Base-by-base conservation (phyloP, 2,888 invertebrate genomes). In the Thecophora atra region DNA sequence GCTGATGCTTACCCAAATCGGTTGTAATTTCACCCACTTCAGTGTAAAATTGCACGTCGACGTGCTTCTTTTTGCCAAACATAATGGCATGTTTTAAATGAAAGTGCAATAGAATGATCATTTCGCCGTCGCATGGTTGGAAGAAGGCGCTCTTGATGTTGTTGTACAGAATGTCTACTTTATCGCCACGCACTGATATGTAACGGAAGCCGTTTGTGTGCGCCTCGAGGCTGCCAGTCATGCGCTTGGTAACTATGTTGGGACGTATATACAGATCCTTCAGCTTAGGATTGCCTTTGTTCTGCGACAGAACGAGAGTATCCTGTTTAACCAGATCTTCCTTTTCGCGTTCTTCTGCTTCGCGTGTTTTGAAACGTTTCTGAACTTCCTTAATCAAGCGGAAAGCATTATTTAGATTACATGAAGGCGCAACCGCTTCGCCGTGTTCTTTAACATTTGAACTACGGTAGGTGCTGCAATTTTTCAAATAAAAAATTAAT, bases 11-110 rank as follows among this genome's bases (percentile, higher is more conserved):
- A 60, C 99, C 99, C 80, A 99, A 89, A 89, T 99, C 99, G 0
- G 99, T 99, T 0, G 99, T 99, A 73, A 99, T 98, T 88, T 99
- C 99, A 81, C 99, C 99, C 70, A 99, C 99, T 88, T 99, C 99
- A 0, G 99, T 99, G 86, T 99, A 99, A 88, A 99, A 99, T 86
- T 99, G 99, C 6, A 99, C 98, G 88, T 99, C 99, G 0, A 96
- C 92, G 81, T 99, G 99, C 83, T 99, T 99, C 90, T 99, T 99
- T 88, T 98, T 98, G 79, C 99, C 99, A 89, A 99, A 99, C 95
- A 99, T 95, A 76, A 99, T 99, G 37, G 99, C 98, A 85, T 99
- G 97, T 90, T 97, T 98, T 74, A 99, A 89, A 88, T 99, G 98
- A 87, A 99, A 99, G 89, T 99, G 99, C 73, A 99, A 89, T 30